Percentiles rank a stretch among this genome's conserved stretches.
Evolutionary conservation across 2,113 vertebrate species (phyloP).

Genomic region (Charadrius vociferus): DNA sequence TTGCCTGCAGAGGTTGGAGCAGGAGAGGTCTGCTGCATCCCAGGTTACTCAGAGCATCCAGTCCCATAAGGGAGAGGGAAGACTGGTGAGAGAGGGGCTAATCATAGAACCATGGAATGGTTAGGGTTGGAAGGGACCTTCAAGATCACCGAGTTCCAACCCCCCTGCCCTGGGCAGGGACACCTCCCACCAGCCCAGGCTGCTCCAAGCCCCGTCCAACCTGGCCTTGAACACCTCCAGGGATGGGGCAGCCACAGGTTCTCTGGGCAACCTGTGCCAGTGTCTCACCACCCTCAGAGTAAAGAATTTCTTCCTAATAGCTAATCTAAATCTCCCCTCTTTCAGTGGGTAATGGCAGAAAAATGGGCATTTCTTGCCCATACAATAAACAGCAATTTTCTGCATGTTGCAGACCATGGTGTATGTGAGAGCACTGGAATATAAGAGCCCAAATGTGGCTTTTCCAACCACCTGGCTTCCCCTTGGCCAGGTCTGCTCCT

Average conservation of each 20-base stretch:
- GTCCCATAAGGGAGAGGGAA: neutral
- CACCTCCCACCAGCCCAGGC: neutral
- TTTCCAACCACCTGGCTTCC: neutral
- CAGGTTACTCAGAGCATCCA: neutral
- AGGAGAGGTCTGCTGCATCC: neutral
- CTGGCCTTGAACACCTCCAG: neutral
- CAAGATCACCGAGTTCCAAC: neutral
- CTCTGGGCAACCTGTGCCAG: neutral
- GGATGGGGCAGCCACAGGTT: neutral
- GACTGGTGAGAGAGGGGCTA: neutral
- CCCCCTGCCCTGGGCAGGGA: neutral
- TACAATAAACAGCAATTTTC: neutral
- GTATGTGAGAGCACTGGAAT: neutral
- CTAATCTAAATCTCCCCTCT: neutral
- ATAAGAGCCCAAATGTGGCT: neutral
- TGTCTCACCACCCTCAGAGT: neutral
- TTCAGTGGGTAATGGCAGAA: neutral
- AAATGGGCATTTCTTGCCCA: neutral
- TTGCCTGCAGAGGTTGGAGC: neutral
- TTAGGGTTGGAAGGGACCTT: neutral
- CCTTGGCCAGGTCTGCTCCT: neutral
- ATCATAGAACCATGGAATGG: neutral
- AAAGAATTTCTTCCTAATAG: neutral
- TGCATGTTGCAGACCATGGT: rapidly evolving
- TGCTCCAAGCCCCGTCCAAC: neutral